Evolutionary conservation across 2,888 invertebrate genomes (phyloP), one percentile per base, ranked within the genome.

Genomic region (Erynnis tages): DNA sequence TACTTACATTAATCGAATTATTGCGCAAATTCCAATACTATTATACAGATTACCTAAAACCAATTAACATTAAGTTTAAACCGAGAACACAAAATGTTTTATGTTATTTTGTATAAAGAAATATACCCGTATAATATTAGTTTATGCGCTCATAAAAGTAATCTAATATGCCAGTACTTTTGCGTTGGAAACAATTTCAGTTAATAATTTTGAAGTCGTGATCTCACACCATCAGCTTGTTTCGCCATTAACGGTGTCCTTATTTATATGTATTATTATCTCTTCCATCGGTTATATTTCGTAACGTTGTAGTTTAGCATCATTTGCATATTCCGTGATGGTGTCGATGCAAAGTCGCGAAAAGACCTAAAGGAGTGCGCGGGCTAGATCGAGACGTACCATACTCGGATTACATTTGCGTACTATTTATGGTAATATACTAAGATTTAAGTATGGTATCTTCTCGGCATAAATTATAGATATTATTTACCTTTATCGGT

Each of bases 181-280:
- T 74, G 73, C 70, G 66, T 67, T 69, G 75, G 65, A 73, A 77
- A 82, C 78, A 69, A 72, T 68, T 76, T 72, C 67, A 71, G 65
- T 60, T 62, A 60, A 65, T 65, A 81, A 80, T 80, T 82, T 79
- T 67, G 70, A 68, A 83, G 75, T 84, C 85, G 85, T 84, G 82
- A 83, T 83, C 80, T 82, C 73, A 67, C 67, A 75, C 67, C 80
- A 81, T 82, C 80, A 81, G 76, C 79, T 77, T 83, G 82, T 79
- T 83, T 80, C 75, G 71, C 74, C 76, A 79, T 77, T 82, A 82
- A 82, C 77, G 79, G 80, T 77, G 82, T 80, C 80, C 82, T 82
- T 84, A 85, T 86, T 86, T 83, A 81, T 79, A 76, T 78, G 76
- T 79, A 82, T 81, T 79, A 82, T 81, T 82, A 84, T 82, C 53